These are phyloP conservation scores for Euleptes europaea DNA, from an alignment of 2,113 vertebrate genomes.

Conservation along the genomic window DNA sequence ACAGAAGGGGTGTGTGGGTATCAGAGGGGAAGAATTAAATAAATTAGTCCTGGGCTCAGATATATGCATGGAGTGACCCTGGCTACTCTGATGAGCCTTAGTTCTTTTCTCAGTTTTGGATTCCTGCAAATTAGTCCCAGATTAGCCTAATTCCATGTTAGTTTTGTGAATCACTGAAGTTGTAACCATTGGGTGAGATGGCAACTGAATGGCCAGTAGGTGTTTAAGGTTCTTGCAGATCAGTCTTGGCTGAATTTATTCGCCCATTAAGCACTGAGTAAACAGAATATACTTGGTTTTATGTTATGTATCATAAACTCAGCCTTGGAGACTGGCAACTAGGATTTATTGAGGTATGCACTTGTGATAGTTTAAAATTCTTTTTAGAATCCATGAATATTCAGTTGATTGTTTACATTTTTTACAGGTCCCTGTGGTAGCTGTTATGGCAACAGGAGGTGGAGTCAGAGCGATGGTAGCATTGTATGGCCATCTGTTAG, in stretches of 20 bases:
- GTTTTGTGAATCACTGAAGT: neutral
- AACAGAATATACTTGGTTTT: neutral
- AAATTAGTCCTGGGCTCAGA: neutral
- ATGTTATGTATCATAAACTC: neutral
- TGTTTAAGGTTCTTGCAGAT: neutral
- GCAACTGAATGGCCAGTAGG: neutral
- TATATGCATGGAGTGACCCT: neutral
- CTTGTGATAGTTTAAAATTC: neutral
- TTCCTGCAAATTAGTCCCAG: neutral
- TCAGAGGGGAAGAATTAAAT: neutral
- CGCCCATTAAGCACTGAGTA: no score
- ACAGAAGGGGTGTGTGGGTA: neutral
- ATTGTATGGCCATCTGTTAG: conserved; percentile 80
- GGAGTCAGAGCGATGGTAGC: conserved; percentile 85
- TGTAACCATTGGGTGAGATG: neutral
- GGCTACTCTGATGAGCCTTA: neutral
- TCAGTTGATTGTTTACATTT: conserved; percentile 34
- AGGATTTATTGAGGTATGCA: neutral
- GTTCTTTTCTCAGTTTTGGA: neutral
- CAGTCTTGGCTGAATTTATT: neutral
- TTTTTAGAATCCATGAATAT: neutral
- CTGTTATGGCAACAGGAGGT: conserved; percentile 84
- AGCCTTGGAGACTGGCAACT: neutral
- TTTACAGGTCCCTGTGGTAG: conserved; percentile 83
- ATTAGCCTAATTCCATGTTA: neutral